Conservation (phyloP, 2,888 invertebrate genomes). For the Allolobophora icterica region DNA sequence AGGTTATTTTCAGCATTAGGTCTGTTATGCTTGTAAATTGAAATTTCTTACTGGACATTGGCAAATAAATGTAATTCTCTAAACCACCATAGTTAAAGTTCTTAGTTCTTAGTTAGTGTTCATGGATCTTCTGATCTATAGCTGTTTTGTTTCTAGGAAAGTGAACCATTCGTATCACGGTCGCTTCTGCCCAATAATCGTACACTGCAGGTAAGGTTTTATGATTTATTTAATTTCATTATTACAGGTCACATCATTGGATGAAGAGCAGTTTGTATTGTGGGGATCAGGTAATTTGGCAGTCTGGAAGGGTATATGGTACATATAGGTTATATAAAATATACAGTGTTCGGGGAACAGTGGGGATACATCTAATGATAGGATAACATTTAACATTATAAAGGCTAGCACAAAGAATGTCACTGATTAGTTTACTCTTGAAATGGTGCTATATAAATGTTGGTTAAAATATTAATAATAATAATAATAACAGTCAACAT, state of each 20-base stretch:
- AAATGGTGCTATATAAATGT: no score
- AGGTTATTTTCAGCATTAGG: not conserved
- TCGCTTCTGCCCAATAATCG: slow-evolving; percentile 94
- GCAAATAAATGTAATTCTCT: not conserved
- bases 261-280: not conserved
- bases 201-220: slow-evolving; percentile 86
- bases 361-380: no score
- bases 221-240: not conserved
- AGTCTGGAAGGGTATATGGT: not conserved
- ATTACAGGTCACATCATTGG: not conserved
- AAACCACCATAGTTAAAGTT: not conserved
- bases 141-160: slow-evolving; percentile 74
- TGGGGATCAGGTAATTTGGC: no score
- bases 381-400: no score
- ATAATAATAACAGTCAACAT: no score
- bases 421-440: no score
- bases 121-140: not conserved
- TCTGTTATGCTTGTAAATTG: not conserved
- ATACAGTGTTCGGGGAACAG: no score
- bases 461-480: no score
- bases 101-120: no score
- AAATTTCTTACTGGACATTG: not conserved
- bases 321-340: not conserved
- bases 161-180: slow-evolving; percentile 99
- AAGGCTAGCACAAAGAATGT: no score